Conservation (phyloP, 2,113 vertebrate genomes). For the Dolichallabes microphthalmus region DNA sequence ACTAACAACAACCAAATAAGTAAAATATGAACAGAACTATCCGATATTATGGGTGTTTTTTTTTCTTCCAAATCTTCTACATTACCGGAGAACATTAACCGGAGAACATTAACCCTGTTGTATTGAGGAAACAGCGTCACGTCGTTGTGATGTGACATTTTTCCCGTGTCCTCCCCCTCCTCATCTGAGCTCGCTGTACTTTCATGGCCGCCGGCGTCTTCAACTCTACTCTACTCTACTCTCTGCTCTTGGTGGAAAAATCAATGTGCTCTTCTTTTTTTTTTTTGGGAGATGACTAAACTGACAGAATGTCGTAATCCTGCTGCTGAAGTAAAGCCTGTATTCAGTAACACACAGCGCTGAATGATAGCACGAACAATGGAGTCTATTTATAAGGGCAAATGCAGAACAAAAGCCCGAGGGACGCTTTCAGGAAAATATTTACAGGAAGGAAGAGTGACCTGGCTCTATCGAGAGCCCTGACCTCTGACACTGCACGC, state of each 20-base stretch:
- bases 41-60: neutral
- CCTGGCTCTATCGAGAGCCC: slow-evolving; percentile 43
- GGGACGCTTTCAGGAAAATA: slow-evolving; percentile 67
- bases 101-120: neutral
- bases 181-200: neutral
- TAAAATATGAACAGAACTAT: neutral
- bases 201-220: neutral
- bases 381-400: slow-evolving; percentile 59
- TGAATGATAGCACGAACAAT: slow-evolving; percentile 35
- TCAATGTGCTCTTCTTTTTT: neutral
- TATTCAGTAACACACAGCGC: neutral
- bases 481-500: slow-evolving; percentile 20
- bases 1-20: neutral
- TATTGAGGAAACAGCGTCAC: neutral
- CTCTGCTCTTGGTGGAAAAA: neutral
- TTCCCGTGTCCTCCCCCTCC: neutral
- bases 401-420: slow-evolving; percentile 54
- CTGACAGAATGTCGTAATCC: neutral
- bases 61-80: neutral
- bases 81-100: neutral
- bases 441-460: slow-evolving; percentile 70
- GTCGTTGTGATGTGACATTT: neutral
- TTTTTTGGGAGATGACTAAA: neutral
- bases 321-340: slow-evolving; percentile 3
- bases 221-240: no score